Percentiles rank a stretch among this genome's conserved stretches.
These are phyloP conservation scores for Argyrosomus regius DNA, from an alignment of 2,797 vertebrate genomes.

Conservation along the genomic window DNA sequence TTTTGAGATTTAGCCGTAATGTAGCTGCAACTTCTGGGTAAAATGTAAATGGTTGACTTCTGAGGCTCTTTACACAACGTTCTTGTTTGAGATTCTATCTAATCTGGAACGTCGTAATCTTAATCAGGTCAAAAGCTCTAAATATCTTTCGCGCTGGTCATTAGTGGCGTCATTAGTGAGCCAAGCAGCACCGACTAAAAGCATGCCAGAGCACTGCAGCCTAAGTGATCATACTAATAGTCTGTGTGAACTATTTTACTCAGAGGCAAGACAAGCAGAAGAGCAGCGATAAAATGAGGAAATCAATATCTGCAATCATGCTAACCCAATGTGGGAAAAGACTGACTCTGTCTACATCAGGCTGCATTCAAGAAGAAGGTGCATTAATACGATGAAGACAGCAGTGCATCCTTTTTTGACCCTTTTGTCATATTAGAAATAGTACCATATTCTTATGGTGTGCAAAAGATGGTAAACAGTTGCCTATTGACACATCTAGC, in stretches of 20 bases:
- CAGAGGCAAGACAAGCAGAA: conserved; percentile 8
- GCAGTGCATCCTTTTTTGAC: background rate
- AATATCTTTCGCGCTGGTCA: conserved; percentile 48
- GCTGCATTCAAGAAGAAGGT: conserved; percentile 10
- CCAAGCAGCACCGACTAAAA: conserved; percentile 30
- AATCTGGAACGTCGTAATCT: background rate
- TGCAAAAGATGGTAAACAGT: background rate
- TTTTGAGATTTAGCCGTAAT: conserved; percentile 21
- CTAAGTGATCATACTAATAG: conserved; percentile 38
- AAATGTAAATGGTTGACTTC: background rate
- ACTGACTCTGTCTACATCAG: conserved; percentile 1
- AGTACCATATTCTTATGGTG: background rate
- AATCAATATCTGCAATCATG: conserved; percentile 57
- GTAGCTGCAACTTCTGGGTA: conserved; percentile 12
- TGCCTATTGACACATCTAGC: background rate
- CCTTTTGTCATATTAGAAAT: background rate
- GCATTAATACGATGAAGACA: conserved; percentile 2
- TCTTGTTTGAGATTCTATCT: conserved; percentile 5
- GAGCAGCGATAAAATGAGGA: conserved; percentile 37
- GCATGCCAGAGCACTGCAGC: conserved; percentile 10
- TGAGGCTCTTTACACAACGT: background rate
- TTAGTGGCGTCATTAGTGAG: conserved; percentile 48
- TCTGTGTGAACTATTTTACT: conserved; percentile 18
- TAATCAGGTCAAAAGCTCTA: conserved; percentile 65
- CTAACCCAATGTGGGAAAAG: conserved; percentile 30